Evolutionary conservation across 2,888 invertebrate genomes (phyloP).

Genomic region (Philonicus albiceps): DNA sequence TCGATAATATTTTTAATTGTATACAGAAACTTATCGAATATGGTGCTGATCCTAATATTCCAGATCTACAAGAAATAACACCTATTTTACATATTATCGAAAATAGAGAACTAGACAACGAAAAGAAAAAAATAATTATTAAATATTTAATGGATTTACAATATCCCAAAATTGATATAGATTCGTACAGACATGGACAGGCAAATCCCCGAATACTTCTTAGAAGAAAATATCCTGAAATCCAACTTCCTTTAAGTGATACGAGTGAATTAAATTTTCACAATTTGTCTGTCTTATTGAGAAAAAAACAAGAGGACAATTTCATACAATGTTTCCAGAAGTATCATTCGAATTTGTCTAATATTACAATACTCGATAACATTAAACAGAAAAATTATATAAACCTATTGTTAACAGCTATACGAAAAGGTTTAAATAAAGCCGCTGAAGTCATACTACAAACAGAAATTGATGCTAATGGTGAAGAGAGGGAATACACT

Average conservation of each 20-base stretch:
- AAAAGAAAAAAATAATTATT: conserved; percentile 53
- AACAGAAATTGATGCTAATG: conserved; percentile 64
- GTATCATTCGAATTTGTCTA: conserved; percentile 51
- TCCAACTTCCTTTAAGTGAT: background rate
- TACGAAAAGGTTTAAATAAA: conserved; percentile 67
- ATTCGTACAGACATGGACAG: conserved; percentile 56
- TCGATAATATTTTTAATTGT: conserved; percentile 54
- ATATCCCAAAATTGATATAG: conserved; percentile 54
- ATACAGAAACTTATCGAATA: conserved; percentile 56
- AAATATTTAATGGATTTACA: conserved; percentile 53
- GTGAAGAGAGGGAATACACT: conserved; percentile 60
- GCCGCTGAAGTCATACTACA: conserved; percentile 66
- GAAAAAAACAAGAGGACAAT: background rate
- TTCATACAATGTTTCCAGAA: background rate
- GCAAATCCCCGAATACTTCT: background rate
- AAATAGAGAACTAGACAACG: conserved; percentile 54
- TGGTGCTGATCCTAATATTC: conserved; percentile 60
- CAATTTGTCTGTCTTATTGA: background rate
- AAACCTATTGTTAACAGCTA: conserved; percentile 60
- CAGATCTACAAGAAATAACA: conserved; percentile 60
- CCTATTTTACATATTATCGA: conserved; percentile 58
- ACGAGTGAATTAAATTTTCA: background rate
- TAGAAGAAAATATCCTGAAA: background rate
- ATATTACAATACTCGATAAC: conserved; percentile 61
- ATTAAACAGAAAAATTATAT: conserved; percentile 54